phyloP scores from a whole-genome alignment of 2,113 vertebrate species.

The Eudyptes chrysolophus region DNA sequence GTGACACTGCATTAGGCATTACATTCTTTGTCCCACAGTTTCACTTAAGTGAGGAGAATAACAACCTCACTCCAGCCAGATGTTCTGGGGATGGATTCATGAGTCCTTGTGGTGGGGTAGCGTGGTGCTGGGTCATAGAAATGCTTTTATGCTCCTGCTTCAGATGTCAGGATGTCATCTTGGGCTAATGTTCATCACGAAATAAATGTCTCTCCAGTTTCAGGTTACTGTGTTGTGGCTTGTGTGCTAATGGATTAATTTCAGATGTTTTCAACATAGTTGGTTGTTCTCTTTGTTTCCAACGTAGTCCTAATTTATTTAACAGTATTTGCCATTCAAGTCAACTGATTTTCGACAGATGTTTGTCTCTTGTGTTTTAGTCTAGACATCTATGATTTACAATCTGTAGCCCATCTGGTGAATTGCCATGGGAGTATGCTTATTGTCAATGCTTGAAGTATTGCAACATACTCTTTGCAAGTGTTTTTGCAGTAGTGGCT shows the following conservation, averaged over 20 bases:
- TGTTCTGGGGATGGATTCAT: constrained; percentile 31
- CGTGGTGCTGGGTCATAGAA: background rate
- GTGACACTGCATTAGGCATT: constrained; percentile 13
- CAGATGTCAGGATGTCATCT: background rate
- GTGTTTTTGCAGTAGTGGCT: constrained; percentile 57
- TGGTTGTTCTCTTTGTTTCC: constrained; percentile 43
- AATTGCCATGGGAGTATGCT: constrained; percentile 55
- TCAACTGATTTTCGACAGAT: constrained; percentile 71
- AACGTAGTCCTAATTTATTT: constrained; percentile 60
- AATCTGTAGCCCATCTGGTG: constrained; percentile 65
- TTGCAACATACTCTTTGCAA: constrained; percentile 55
- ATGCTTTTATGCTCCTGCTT: background rate
- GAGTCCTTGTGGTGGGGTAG: background rate
- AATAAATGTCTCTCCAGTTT: background rate
- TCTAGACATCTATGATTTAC: constrained; percentile 70
- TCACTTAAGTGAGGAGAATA: background rate
- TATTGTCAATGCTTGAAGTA: constrained; percentile 61
- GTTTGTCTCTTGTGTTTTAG: constrained; percentile 66
- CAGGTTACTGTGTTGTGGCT: constrained; percentile 37
- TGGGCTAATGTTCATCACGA: background rate
- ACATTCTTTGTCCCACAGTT: background rate
- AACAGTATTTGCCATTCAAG: constrained; percentile 61
- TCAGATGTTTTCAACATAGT: constrained; percentile 48
- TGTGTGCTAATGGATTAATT: constrained; percentile 53
- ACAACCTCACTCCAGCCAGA: background rate